These are phyloP conservation scores for Euura lappo DNA, from an alignment of 1,140 invertebrate genomes.

Conservation along the genomic window DNA sequence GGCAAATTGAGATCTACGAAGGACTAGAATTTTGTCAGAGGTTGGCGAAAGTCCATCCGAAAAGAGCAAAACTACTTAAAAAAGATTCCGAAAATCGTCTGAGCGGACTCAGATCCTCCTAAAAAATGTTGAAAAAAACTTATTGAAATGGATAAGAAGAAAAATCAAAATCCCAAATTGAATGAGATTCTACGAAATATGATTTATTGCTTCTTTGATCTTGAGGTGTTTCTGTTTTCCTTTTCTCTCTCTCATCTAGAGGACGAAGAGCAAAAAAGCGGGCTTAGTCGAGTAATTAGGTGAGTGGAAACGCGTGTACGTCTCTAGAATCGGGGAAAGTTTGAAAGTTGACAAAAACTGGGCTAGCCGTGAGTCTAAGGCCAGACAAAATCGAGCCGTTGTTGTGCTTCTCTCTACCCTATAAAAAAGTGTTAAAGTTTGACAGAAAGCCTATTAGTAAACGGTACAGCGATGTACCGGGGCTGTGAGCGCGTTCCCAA, in stretches of 20 bases:
- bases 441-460: conserved; percentile 7
- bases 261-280: not conserved
- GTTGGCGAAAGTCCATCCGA: too few relatives aligned
- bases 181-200: too few relatives aligned
- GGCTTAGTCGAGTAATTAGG: not conserved
- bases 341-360: not conserved
- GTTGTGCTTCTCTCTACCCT: not conserved
- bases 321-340: not conserved
- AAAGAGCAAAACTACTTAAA: too few relatives aligned
- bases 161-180: too few relatives aligned
- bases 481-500: too few relatives aligned
- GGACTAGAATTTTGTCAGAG: too few relatives aligned
- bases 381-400: not conserved
- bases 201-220: too few relatives aligned
- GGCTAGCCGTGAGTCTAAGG: not conserved
- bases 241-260: not conserved
- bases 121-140: too few relatives aligned
- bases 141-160: too few relatives aligned
- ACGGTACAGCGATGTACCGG: not conserved
- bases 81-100: too few relatives aligned
- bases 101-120: too few relatives aligned
- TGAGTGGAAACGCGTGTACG: not conserved
- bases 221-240: not conserved
- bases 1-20: too few relatives aligned
- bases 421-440: not conserved